Evolutionary conservation across 2,888 invertebrate species (phyloP), one percentile per base, ranked within the genome.

Genomic region (Colletes collaris): DNA sequence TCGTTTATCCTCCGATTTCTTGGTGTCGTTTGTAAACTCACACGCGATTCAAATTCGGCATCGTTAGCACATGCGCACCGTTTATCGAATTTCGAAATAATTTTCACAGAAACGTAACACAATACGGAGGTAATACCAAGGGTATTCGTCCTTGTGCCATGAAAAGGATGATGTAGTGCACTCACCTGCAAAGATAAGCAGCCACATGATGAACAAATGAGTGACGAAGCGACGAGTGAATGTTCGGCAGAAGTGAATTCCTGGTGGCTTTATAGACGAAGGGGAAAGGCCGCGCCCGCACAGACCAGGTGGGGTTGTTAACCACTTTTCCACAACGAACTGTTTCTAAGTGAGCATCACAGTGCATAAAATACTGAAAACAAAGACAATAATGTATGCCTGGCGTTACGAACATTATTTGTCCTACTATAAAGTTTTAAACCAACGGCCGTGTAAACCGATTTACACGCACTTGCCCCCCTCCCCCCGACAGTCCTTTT

Each of bases 211-310:
- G 91, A 89, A 90, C 84, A 89, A 91, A 91, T 90, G 85, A 89
- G 90, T 89, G 88, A 91, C 88, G 89, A 89, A 86, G 87, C 89
- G 90, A 81, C 84, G 90, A 91, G 91, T 88, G 92, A 92, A 92
- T 92, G 92, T 91, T 90, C 89, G 83, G 85, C 88, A 80, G 87
- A 89, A 88, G 89, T 90, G 87, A 87, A 87, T 86, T 89, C 87
- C 86, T 88, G 89, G 89, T 90, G 89, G 90, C 91, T 92, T 92
- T 92, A 92, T 92, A 92, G 91, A 92, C 90, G 90, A 85, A 89
- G 87, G 91, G 91, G 91, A 92, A 92, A 92, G 92, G 92, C 92
- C 89, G 90, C 90, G 90, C 90, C 91, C 90, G 91, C 85, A 40
- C 83, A 69, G 82, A 75, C 85, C 90, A 91, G 88, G 92, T 92